Conservation (phyloP, 2,113 vertebrate genomes). For the Gadus macrocephalus region DNA sequence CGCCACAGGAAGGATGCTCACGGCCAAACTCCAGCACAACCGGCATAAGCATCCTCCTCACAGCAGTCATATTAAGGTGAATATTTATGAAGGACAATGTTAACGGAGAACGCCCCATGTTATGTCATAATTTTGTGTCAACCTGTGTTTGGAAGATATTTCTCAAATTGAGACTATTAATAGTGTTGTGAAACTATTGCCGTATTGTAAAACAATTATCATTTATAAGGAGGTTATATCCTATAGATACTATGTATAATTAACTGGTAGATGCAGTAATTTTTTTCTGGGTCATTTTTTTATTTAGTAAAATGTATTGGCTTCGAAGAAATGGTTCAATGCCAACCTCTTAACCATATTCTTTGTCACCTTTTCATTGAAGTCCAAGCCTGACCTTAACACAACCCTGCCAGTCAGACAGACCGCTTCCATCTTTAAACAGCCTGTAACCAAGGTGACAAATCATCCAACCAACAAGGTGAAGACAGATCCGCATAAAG, state of each 20-base stretch:
- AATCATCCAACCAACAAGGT: conserved; percentile 98
- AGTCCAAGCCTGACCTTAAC: conserved; percentile 89
- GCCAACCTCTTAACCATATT: not conserved
- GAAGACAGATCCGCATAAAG: conserved; percentile 92
- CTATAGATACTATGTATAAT: no score
- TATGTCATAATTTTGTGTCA: no score
- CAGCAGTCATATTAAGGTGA: conserved; percentile 85
- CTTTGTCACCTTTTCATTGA: conserved; percentile 16
- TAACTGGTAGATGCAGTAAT: no score
- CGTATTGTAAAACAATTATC: not conserved
- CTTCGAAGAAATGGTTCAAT: no score
- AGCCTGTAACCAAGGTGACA: conserved; percentile 96
- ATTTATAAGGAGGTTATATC: no score
- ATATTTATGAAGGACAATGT: not conserved
- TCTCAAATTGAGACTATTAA: not conserved
- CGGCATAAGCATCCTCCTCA: conserved; percentile 53
- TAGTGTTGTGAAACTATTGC: not conserved
- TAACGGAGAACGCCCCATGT: no score
- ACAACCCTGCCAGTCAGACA: conserved; percentile 92
- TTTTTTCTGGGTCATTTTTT: no score
- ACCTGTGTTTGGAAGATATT: no score
- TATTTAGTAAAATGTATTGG: no score
- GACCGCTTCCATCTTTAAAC: conserved; percentile 96
- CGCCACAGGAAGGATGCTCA: conserved; percentile 82
- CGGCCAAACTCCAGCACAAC: conserved; percentile 81